Evolutionary conservation across 2,113 vertebrate species (phyloP), one percentile per base, ranked within the genome.

Genomic region (Takifugu flavidus): DNA sequence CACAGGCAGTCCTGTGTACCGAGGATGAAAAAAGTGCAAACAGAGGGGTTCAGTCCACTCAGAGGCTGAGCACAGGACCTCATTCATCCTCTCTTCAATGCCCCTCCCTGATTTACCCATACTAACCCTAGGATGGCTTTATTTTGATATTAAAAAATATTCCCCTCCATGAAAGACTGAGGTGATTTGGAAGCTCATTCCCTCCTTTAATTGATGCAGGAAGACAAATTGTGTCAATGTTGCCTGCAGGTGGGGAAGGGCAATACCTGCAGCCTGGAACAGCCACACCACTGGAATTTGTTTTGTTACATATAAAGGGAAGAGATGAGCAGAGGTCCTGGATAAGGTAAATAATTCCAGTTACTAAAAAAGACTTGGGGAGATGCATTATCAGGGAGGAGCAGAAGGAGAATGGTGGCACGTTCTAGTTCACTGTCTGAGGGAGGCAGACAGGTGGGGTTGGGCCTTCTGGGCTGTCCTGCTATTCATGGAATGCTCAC

Each of bases 21-120:
- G 75, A 59, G 64, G 82, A 68, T 69, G 74, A 89, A 90, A 88
- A 89, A 90, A 87, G 78, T 65, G 58, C 86, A 86, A 90, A 92
- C 89, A 90, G 87, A 91, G 87, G 86, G 86, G 87, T 91, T 91
- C 89, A 92, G 88, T 91, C 82, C 87, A 79, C 74, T 72, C 59
- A 53, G 67, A 74, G 82, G 84, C 80, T 62, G 67, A 86, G 90
- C 86, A 92, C 88, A 92, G 90, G 89, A 90, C 88, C 80, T 83
- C 83, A 92, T 92, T 92, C 91, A 92, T 90, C 80, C 79, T 84
- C 78, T 82, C 75, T 77, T 55, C 60, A 50, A 65, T 77, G 80
- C 82, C 79, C 85, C 80, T 81, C 74, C 79, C 66, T 61, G 72
- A 70, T 77, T 80, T 83, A 75, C 62, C 61, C 62, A 52, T 54